A percentile compares a stretch with the other conserved stretches of the same genome.
Conservation (phyloP, 2,888 invertebrate species). For the Automeris io region DNA sequence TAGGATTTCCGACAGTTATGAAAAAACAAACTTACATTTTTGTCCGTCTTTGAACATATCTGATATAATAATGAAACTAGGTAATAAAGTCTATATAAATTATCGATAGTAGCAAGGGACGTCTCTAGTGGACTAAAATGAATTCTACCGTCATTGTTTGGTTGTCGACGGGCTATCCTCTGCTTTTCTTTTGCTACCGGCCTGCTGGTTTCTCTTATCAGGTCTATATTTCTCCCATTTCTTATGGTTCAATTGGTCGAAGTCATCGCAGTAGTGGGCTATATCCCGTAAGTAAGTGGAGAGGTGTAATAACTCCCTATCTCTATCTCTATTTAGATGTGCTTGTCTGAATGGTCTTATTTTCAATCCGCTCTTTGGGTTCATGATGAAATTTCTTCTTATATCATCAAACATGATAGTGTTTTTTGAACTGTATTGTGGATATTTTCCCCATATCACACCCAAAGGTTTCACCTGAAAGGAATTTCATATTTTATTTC, state of each 20-base stretch:
- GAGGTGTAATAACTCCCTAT: constrained; percentile 88
- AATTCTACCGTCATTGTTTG: constrained; percentile 51
- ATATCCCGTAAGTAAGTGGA: constrained; percentile 90
- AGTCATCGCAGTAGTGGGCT: constrained; percentile 87
- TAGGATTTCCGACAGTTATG: too few species aligned
- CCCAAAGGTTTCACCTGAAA: constrained; percentile 93
- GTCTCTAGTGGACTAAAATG: not conserved
- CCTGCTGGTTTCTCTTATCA: constrained; percentile 48
- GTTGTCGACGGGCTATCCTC: constrained; percentile 56
- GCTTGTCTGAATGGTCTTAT: constrained; percentile 95
- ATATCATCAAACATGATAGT: constrained; percentile 99
- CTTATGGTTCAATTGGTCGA: constrained; percentile 89
- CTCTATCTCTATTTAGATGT: constrained; percentile 89
- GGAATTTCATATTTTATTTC: too few species aligned
- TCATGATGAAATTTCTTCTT: constrained; percentile 97
- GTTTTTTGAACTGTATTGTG: constrained; percentile 91
- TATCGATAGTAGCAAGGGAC: not conserved
- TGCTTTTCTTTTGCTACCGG: constrained; percentile 65
- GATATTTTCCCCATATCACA: constrained; percentile 97
- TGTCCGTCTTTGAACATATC: too few species aligned
- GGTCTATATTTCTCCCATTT: constrained; percentile 92
- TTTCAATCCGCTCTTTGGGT: constrained; percentile 93
- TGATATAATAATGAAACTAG: too few species aligned
- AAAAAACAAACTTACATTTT: too few species aligned
- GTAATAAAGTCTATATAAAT: constrained; percentile 12